Evolutionary conservation across 2,888 invertebrate species (phyloP).

Genomic region (Aromia moschata): DNA sequence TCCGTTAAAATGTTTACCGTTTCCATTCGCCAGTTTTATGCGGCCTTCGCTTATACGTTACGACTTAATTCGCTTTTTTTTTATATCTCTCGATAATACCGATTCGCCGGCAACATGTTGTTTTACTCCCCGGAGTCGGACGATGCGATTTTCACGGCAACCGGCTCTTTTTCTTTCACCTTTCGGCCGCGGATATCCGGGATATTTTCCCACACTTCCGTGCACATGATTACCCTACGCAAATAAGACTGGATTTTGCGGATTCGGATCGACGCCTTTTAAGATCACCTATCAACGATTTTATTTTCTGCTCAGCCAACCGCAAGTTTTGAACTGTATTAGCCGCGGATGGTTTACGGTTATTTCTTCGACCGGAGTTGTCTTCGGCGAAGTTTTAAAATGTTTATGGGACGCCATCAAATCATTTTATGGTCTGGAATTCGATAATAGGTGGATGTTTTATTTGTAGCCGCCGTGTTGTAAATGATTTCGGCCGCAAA

Average conservation of each 20-base stretch:
- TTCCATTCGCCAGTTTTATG: too few relatives aligned
- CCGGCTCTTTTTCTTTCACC: constrained; percentile 21
- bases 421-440: not conserved
- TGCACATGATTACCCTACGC: constrained; percentile 40
- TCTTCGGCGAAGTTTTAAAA: not conserved
- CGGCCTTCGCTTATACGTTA: not conserved
- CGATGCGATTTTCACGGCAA: constrained; percentile 18
- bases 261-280: constrained; percentile 40
- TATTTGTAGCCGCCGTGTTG: not conserved
- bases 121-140: constrained; percentile 7
- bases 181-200: constrained; percentile 18
- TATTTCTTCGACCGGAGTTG: not conserved
- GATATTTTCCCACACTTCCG: constrained; percentile 23
- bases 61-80: not conserved
- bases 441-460: not conserved
- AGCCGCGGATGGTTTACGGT: constrained; percentile 1
- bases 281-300: constrained; percentile 44
- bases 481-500: too few relatives aligned
- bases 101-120: not conserved
- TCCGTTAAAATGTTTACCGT: too few relatives aligned
- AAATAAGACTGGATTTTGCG: constrained; percentile 43
- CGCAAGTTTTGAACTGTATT: constrained; percentile 27
- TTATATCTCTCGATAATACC: constrained; percentile 1
- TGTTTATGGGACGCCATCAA: not conserved
- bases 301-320: constrained; percentile 42